These are phyloP conservation scores for Akabosia matsudoensis DNA, from an alignment of 1,140 invertebrate genomes.

Conservation along the genomic window DNA sequence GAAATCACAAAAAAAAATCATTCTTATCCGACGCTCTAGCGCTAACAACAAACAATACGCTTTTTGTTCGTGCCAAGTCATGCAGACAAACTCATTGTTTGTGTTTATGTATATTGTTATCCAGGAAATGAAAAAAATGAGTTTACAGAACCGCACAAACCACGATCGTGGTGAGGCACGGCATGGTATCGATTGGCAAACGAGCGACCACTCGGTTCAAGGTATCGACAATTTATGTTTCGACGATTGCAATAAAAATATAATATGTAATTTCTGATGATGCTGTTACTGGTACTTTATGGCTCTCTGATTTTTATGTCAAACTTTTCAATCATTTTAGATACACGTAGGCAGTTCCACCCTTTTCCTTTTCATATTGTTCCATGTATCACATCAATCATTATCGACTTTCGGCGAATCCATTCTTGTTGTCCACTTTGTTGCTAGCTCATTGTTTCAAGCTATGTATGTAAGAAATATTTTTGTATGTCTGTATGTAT, in stretches of 20 bases:
- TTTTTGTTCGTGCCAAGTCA: slow-evolving; percentile 6
- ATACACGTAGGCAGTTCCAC: background rate
- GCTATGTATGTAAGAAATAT: background rate
- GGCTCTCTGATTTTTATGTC: background rate
- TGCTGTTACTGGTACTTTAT: background rate
- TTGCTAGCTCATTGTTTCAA: background rate
- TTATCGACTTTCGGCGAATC: background rate
- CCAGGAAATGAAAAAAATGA: slow-evolving; percentile 13
- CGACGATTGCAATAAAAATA: no score
- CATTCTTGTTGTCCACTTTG: background rate
- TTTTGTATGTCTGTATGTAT: background rate
- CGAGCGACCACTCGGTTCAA: background rate
- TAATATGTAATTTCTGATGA: background rate
- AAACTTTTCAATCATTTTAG: background rate
- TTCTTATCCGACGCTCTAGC: no score
- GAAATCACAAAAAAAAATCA: background rate
- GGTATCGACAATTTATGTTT: background rate
- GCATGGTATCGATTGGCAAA: background rate
- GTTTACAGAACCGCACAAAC: background rate
- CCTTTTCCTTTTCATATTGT: slow-evolving; percentile 21
- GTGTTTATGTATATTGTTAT: background rate
- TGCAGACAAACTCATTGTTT: slow-evolving; percentile 4
- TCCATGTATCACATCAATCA: slow-evolving; percentile 6
- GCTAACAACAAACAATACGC: background rate
- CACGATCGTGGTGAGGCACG: background rate